phyloP scores from a whole-genome alignment of 2,797 vertebrate species.

The Botia almorhae region DNA sequence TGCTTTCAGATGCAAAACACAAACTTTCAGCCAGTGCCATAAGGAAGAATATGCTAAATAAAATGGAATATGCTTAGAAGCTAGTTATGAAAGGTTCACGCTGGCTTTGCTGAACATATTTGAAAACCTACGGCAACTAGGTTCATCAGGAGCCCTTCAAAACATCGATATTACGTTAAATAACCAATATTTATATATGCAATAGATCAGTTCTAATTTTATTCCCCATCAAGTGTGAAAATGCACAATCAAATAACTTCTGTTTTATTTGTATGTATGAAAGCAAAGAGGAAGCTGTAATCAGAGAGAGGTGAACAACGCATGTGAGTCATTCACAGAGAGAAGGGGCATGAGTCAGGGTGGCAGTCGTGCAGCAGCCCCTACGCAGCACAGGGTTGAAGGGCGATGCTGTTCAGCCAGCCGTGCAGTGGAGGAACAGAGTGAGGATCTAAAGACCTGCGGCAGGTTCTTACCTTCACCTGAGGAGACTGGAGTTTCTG shows the following conservation, averaged over 20 bases:
- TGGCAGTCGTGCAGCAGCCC: constrained; percentile 41
- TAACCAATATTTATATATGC: not conserved
- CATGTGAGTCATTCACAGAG: constrained; percentile 8
- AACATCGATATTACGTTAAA: no score
- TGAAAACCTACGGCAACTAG: no score
- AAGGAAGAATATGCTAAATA: not conserved
- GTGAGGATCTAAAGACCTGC: not conserved
- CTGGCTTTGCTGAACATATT: no score
- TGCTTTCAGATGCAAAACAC: not conserved
- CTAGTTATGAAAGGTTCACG: no score
- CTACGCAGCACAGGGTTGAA: constrained; percentile 19
- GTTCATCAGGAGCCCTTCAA: no score
- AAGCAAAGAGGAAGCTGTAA: not conserved
- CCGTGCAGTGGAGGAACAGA: constrained; percentile 49
- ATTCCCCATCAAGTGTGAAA: no score
- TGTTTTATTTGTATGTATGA: no score
- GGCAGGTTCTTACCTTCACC: constrained; percentile 85
- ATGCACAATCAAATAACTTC: no score
- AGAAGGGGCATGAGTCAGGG: not conserved
- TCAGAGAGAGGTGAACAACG: not conserved
- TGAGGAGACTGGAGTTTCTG: constrained; percentile 98
- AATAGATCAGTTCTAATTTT: not conserved
- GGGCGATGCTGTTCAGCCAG: constrained; percentile 61
- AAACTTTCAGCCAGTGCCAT: constrained; percentile 2
- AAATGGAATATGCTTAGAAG: not conserved